Evolutionary conservation across 2,797 vertebrate genomes (phyloP), one percentile per base, ranked within the genome.

Genomic region (Tolypeutes matacus): DNA sequence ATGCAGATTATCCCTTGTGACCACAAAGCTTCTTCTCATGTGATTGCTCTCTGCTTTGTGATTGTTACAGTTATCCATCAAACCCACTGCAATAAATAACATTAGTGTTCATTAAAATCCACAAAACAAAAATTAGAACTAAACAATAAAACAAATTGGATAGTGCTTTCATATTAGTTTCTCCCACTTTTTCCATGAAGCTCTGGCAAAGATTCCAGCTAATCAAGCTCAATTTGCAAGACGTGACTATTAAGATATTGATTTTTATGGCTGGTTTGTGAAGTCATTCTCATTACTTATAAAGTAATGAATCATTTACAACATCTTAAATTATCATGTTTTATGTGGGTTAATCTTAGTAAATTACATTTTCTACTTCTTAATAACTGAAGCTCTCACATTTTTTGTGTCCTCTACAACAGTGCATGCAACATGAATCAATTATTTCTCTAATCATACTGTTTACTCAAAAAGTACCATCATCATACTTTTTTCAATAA

Each of bases 81-180:
- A 91, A 78, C 5, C 29, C 42, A 86, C 7, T 53, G 21, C 21
- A 93, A 53, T 56, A 92, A 86, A 53, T 65, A 70, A 64, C 29
- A 88, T 7, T 83, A 62, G 13, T 51, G 83, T 93, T 84, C 76
- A 93, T 58, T 83, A 70, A 90, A 83, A 91, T 56, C 58, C 13
- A 36, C 36, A 36, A n/a, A 65, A 82, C 56, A 92, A 88, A n/a
- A 8, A 60, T 14, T 42, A 92, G 53, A 91, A 85, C 53, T 36
- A 70, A 56, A 31, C 1, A 60, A 81, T 65, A 70, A 86, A 81
- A 65, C n/a, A 91, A 77, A 42, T 46, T 72, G 8, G 31, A 67
- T 34, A 90, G 86, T 86, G 21, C 20, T 93, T 94, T 89, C 15
- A 7, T 56, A 72, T 14, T 84, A 9, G 49, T 78, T 87, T 58